Conservation (phyloP, 2,113 vertebrate genomes). For the Tragelaphus buxtoni region DNA sequence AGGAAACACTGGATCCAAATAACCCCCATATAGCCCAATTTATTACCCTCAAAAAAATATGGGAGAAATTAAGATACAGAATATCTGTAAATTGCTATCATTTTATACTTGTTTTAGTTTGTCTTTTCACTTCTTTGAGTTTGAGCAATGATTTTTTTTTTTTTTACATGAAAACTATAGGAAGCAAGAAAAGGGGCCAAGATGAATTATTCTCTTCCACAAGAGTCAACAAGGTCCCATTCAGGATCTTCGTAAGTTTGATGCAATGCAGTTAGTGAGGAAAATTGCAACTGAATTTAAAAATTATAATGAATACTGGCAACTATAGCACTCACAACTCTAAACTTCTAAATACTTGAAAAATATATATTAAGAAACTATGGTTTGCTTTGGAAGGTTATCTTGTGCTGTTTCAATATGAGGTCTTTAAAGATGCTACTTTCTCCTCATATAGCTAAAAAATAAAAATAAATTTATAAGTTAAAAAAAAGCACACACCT, state of each 20-base stretch:
- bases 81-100: constrained; percentile 26
- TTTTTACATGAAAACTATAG: constrained; percentile 28
- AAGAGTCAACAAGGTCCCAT: not conserved
- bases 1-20: constrained; percentile 33
- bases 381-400: constrained; percentile 21
- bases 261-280: not conserved
- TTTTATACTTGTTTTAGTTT: constrained; percentile 31
- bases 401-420: constrained; percentile 5
- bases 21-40: not conserved
- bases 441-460: not conserved
- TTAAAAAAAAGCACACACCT: not conserved
- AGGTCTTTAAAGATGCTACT: constrained; percentile 15
- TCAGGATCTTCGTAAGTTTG: not conserved
- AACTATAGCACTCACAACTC: constrained; percentile 7
- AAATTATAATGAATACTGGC: constrained; percentile 26
- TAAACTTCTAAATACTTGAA: constrained; percentile 34
- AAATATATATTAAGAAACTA: constrained; percentile 19
- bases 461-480: not conserved
- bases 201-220: constrained; percentile 25
- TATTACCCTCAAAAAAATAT: constrained; percentile 8
- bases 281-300: constrained; percentile 34
- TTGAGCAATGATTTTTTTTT: constrained; percentile 21
- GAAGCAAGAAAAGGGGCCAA: not conserved
- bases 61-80: constrained; percentile 25
- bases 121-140: constrained; percentile 12